Percentiles rank a stretch among this genome's conserved stretches.
phyloP scores from a whole-genome alignment of 2,113 vertebrate species.

The Pangasianodon hypophthalmus region DNA sequence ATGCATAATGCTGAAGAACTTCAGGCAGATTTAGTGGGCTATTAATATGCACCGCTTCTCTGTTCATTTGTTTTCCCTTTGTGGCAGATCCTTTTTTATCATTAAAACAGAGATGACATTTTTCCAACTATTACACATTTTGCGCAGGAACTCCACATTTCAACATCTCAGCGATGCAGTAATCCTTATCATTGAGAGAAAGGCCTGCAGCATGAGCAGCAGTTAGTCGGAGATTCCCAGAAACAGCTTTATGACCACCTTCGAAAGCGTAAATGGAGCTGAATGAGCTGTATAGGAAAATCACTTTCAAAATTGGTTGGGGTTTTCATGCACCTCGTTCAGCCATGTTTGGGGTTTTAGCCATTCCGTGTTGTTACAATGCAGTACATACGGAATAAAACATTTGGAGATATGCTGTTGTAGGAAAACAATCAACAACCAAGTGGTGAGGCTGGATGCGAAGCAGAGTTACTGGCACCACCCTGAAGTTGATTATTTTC shows the following conservation, averaged over 20 bases:
- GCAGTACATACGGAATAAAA: neutral
- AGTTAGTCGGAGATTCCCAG: neutral
- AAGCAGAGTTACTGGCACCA: neutral
- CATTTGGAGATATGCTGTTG: neutral
- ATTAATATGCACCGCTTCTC: conserved; percentile 25
- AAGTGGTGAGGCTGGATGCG: neutral
- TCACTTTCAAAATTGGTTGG: neutral
- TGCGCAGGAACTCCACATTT: neutral
- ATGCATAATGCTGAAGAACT: neutral
- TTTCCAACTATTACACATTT: neutral
- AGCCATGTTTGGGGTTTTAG: neutral
- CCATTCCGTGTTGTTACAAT: neutral
- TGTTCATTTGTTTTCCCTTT: neutral
- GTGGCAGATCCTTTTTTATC: neutral
- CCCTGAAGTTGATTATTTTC: neutral
- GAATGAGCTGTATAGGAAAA: neutral
- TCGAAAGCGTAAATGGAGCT: neutral
- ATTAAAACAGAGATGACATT: neutral
- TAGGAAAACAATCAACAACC: neutral
- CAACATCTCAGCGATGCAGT: neutral
- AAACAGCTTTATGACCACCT: neutral
- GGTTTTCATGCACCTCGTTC: neutral
- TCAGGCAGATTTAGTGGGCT: conserved; percentile 5
- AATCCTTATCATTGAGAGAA: neutral
- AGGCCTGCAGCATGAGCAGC: neutral